phyloP scores from a whole-genome alignment of 1,140 invertebrate genomes.

The Macrostomum lignano region DNA sequence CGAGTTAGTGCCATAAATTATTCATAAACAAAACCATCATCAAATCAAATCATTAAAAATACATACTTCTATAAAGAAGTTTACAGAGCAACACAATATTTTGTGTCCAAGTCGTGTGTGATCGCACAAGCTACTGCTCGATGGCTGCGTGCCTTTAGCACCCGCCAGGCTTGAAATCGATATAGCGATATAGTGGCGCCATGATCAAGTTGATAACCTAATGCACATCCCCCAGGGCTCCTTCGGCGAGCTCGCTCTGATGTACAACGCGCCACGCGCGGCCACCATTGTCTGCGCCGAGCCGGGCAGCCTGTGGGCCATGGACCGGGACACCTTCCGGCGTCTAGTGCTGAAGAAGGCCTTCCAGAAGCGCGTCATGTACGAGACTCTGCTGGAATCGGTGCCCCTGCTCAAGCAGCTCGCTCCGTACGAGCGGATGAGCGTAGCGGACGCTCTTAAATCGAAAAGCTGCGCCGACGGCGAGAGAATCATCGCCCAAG shows the following conservation, averaged over 20 bases:
- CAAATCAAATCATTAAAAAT: too few species aligned
- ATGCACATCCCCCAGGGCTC: too few species aligned
- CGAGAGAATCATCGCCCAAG: conserved; percentile 17
- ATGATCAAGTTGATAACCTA: too few species aligned
- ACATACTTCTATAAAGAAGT: too few species aligned
- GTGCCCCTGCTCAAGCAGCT: conserved; percentile 5
- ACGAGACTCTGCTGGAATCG: conserved; percentile 2
- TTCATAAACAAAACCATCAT: too few species aligned
- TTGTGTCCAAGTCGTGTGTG: too few species aligned
- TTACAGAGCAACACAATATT: too few species aligned
- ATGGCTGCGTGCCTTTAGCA: too few species aligned
- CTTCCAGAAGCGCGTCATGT: not conserved
- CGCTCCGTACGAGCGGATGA: conserved; percentile 4
- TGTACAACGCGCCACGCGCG: conserved; percentile 81
- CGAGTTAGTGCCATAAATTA: too few species aligned
- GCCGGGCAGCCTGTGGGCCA: conserved; percentile 46
- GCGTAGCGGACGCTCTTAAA: conserved; percentile 3
- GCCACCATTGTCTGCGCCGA: conserved; percentile 39
- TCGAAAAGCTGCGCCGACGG: not conserved
- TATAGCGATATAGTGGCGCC: too few species aligned
- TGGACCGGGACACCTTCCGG: conserved; percentile 64
- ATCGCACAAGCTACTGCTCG: too few species aligned
- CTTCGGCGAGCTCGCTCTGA: conserved; percentile 67
- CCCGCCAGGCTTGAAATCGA: too few species aligned
- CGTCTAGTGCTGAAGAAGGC: conserved; percentile 30